phyloP scores from a whole-genome alignment of 2,888 invertebrate species.

The Ophion slaviceki region DNA sequence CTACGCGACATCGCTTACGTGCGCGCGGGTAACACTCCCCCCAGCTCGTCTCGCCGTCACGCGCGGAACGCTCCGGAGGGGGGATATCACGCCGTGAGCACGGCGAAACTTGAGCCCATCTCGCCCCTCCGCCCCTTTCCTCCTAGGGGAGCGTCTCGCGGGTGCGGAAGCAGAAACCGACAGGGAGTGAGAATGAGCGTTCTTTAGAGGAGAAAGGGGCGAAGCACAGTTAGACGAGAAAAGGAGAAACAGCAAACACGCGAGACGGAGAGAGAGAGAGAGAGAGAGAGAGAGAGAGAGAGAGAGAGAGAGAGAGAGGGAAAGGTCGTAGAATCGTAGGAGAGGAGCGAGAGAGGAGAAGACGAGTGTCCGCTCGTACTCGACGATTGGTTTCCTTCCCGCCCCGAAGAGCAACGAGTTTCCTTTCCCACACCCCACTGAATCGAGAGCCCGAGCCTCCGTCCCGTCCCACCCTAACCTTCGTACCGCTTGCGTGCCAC shows the following conservation, averaged over 20 bases:
- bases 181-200: too few relatives aligned
- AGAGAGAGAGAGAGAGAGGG: conserved; percentile 6
- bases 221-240: background rate
- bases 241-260: background rate
- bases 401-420: conserved; percentile 67
- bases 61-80: background rate
- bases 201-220: too few relatives aligned
- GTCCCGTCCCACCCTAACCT: conserved; percentile 55
- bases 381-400: conserved; percentile 82
- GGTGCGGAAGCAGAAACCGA: too few relatives aligned
- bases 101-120: background rate
- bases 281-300: conserved; percentile 19
- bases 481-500: conserved; percentile 43
- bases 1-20: background rate
- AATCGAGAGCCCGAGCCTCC: conserved; percentile 60
- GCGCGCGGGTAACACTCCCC: background rate
- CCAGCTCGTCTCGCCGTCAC: background rate
- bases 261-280: background rate
- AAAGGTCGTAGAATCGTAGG: background rate
- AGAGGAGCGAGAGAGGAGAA: conserved; percentile 33
- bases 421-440: conserved; percentile 67
- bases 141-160: too few relatives aligned
- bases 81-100: background rate
- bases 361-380: conserved; percentile 61
- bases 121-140: background rate